Base-by-base conservation (phyloP, 2,797 vertebrate species). In the Australoheros facetus region DNA sequence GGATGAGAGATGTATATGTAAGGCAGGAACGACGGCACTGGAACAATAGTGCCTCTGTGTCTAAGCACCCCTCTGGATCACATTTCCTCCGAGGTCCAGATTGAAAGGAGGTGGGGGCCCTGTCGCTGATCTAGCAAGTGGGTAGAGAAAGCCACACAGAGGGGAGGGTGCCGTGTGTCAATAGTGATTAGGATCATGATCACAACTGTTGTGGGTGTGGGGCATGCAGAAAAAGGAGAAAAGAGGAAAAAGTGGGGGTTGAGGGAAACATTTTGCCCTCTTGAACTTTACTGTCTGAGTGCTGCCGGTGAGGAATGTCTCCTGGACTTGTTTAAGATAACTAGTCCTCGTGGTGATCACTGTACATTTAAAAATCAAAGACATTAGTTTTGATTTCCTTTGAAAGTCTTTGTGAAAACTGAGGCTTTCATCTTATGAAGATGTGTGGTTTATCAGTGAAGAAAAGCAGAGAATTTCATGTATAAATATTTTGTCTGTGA, bases 21-120 rank as follows among this genome's bases (percentile, higher is more conserved):
- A 89, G 84, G 76, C 85, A 89, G 91, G 85, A 85, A 79, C 88
- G 92, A 94, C 88, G 89, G 95, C 93, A 89, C 91, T 93, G 94
- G 96, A 95, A 95, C 97, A 98, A 98, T 97, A 96, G 93, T 80
- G 74, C 71, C 96, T 96, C 96, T 98, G 97, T 98, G 96, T 89
- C 89, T 96, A 95, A 71, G 88, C 95, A 95, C 94, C 90, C 96
- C 96, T 96, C 95, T 89, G 87, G 95, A 95, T 98, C 96, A 96
- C 96, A 95, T 96, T 98, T 97, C 96, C 97, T 97, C 96, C 93
- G 87, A 93, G 94, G 95, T 91, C 93, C 89, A 82, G 84, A 89
- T 92, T 84, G 81, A 93, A 90, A 91, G 85, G 91, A 83, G 94
- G 93, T 80, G 86, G 95, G 89, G 93, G 93, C 92, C 94, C 96